phyloP scores from a whole-genome alignment of 2,888 invertebrate genomes.

The Diadromus collaris region DNA sequence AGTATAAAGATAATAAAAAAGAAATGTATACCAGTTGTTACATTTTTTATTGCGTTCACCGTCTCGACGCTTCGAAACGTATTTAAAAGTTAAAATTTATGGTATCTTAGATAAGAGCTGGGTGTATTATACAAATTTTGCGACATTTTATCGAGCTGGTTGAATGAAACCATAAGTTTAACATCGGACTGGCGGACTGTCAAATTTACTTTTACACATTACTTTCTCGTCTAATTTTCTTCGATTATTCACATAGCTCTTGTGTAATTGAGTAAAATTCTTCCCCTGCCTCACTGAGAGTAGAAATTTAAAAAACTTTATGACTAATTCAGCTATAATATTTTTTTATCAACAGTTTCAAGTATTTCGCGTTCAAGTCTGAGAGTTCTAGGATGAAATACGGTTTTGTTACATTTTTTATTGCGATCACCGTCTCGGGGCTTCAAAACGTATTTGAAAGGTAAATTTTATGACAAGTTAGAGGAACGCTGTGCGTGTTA shows the following conservation, averaged over 20 bases:
- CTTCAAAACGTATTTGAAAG: background rate
- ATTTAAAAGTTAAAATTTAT: background rate
- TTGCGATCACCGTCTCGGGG: background rate
- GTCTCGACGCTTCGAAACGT: background rate
- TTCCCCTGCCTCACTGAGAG: no score
- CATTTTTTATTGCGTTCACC: background rate
- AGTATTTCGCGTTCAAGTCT: no score
- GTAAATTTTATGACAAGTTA: background rate
- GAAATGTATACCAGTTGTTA: background rate
- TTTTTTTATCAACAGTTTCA: no score
- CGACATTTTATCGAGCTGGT: background rate
- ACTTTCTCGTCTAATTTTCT: no score
- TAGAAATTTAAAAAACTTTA: no score
- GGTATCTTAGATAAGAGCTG: background rate
- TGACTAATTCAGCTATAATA: no score
- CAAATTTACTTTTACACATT: no score
- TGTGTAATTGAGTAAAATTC: no score
- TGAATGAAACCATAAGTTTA: background rate
- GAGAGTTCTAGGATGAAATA: background rate
- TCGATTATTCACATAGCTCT: no score
- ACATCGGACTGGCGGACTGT: no score
- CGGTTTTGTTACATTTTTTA: background rate
- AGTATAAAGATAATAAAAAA: background rate
- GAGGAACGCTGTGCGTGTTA: background rate
- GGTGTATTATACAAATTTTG: background rate